phyloP scores from a whole-genome alignment of 92 coral and sea anemone species.

The Porites rus region DNA sequence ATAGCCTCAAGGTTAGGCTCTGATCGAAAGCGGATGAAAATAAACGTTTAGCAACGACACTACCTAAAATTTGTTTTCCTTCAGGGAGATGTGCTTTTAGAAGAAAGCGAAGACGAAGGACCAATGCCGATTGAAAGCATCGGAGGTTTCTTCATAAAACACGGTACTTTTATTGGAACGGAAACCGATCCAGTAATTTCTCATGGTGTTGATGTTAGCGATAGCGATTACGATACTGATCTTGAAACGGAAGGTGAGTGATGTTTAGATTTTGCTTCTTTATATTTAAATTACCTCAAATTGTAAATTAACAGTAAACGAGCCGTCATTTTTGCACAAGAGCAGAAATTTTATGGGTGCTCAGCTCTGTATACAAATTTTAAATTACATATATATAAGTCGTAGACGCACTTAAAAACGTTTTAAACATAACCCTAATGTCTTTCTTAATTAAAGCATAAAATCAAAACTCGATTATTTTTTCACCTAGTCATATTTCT shows the following conservation, averaged over 20 bases:
- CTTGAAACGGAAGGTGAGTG: constrained; percentile 86
- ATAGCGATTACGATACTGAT: constrained; percentile 90
- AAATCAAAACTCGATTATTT: not conserved
- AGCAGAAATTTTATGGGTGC: not conserved
- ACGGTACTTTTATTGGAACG: constrained; percentile 41
- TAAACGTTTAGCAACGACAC: not conserved
- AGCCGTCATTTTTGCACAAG: constrained; percentile 21
- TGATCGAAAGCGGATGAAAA: not conserved
- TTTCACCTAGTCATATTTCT: not conserved
- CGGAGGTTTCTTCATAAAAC: constrained; percentile 41
- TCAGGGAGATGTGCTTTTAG: constrained; percentile 27
- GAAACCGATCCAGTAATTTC: constrained; percentile 40
- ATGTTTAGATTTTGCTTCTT: not conserved
- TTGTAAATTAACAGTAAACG: constrained; percentile 24
- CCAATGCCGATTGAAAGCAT: constrained; percentile 38
- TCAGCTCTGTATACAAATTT: not conserved
- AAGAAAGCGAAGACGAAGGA: constrained; percentile 46
- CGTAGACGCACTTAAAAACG: not conserved
- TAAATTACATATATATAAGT: not conserved
- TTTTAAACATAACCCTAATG: not conserved
- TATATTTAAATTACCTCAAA: not conserved
- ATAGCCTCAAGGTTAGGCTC: constrained; percentile 32
- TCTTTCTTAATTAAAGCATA: not conserved
- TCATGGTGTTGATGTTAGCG: constrained; percentile 59
- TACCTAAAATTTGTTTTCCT: not conserved